A percentile compares a stretch with the other conserved stretches of the same genome.
Evolutionary conservation across 2,113 vertebrate species (phyloP).

Genomic region (Ochotona princeps): DNA sequence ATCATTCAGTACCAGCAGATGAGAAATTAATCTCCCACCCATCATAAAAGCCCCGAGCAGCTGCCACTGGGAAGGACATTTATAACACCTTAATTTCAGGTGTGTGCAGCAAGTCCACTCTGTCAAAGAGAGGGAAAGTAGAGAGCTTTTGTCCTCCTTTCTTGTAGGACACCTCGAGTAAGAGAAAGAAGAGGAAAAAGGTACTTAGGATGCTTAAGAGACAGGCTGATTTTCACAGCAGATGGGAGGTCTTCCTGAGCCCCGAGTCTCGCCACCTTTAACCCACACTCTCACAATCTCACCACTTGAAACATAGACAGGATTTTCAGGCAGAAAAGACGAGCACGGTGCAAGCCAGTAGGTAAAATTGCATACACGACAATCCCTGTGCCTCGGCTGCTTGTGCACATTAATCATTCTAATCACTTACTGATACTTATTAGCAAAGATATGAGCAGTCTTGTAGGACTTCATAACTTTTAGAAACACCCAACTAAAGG

Average conservation of each 20-base stretch:
- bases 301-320: not conserved
- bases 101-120: rapidly evolving
- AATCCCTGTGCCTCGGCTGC: not conserved
- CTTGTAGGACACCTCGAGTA: not conserved
- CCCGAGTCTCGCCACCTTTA: not conserved
- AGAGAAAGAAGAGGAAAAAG: not conserved
- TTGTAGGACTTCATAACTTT: not conserved
- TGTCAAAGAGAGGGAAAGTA: constrained; percentile 31
- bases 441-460: not conserved
- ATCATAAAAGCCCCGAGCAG: constrained; percentile 80
- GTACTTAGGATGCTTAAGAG: not conserved
- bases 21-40: constrained; percentile 83
- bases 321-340: not conserved
- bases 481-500: not conserved
- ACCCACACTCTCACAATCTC: not conserved
- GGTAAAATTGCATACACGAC: not conserved
- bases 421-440: not conserved
- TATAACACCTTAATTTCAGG: constrained; percentile 76
- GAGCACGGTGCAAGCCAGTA: not conserved
- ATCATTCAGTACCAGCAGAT: constrained; percentile 64
- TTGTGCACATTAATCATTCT: constrained; percentile 28
- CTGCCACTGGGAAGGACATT: constrained; percentile 64
- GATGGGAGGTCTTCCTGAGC: not conserved
- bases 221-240: not conserved
- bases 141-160: not conserved